A percentile compares a stretch with the other conserved stretches of the same genome.
Conservation (phyloP, 2,888 invertebrate genomes). For the Ochropleura leucogaster region DNA sequence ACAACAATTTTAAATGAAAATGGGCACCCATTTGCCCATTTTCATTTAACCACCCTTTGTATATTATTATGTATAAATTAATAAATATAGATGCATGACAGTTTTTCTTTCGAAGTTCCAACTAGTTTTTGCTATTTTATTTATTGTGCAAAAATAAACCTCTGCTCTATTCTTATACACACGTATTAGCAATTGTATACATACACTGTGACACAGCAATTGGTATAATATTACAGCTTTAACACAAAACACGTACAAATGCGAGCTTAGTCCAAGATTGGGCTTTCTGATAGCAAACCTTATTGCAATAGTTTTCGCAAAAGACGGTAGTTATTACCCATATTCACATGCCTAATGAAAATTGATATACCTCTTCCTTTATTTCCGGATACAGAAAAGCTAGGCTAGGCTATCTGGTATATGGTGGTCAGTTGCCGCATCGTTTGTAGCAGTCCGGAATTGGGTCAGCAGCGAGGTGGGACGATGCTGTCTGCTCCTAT, state of each 20-base stretch:
- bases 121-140: neutral
- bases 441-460: slow-evolving; percentile 41
- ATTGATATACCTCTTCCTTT: neutral
- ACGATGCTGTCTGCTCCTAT: slow-evolving; percentile 32
- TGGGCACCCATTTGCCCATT: too few relatives aligned
- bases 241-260: neutral
- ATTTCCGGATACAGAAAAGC: neutral
- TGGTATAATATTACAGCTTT: neutral
- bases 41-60: too few relatives aligned
- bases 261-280: neutral
- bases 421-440: slow-evolving; percentile 27
- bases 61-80: too few relatives aligned
- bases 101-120: neutral
- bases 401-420: neutral
- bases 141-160: neutral
- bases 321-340: neutral
- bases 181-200: neutral
- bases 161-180: neutral
- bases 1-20: too few relatives aligned
- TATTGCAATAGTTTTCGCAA: neutral
- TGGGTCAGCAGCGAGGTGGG: slow-evolving; percentile 52
- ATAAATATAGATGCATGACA: neutral
- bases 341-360: neutral
- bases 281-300: neutral
- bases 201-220: neutral